These are phyloP conservation scores for Sesamia inferens DNA, from an alignment of 2,888 invertebrate species.

Conservation along the genomic window DNA sequence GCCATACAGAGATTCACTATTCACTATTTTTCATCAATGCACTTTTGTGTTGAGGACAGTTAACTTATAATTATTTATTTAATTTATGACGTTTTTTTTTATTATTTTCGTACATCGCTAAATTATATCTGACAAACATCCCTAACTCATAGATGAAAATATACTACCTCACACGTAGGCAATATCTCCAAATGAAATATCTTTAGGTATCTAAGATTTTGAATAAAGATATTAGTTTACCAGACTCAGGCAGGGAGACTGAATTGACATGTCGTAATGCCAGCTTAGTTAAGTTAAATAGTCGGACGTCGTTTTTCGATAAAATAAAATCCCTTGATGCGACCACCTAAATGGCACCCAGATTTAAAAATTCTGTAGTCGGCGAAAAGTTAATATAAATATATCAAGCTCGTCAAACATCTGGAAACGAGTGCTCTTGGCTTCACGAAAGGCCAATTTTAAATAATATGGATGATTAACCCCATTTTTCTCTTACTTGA, in stretches of 20 bases:
- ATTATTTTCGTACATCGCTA: too few species aligned
- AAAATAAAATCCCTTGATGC: not conserved
- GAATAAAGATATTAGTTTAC: conserved; percentile 47
- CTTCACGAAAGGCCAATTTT: not conserved
- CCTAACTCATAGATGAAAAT: too few species aligned
- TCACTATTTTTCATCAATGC: too few species aligned
- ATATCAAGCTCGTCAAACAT: not conserved
- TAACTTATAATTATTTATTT: too few species aligned
- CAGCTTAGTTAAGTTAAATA: not conserved
- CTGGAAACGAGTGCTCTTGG: not conserved
- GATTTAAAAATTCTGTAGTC: conserved; percentile 12
- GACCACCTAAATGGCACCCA: conserved; percentile 8
- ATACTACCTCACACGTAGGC: conserved; percentile 62
- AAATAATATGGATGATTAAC: not conserved
- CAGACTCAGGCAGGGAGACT: conserved; percentile 11
- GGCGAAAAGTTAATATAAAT: conserved; percentile 3
- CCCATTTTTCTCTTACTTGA: too few species aligned
- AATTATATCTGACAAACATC: too few species aligned
- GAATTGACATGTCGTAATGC: conserved; percentile 34
- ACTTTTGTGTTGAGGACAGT: too few species aligned
- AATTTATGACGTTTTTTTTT: too few species aligned
- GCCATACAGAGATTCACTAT: too few species aligned
- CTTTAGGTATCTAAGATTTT: conserved; percentile 53
- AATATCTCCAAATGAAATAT: conserved; percentile 47
- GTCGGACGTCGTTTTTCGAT: not conserved